These are phyloP conservation scores for Ladona fulva DNA, from an alignment of 1,140 invertebrate species.

Conservation along the genomic window DNA sequence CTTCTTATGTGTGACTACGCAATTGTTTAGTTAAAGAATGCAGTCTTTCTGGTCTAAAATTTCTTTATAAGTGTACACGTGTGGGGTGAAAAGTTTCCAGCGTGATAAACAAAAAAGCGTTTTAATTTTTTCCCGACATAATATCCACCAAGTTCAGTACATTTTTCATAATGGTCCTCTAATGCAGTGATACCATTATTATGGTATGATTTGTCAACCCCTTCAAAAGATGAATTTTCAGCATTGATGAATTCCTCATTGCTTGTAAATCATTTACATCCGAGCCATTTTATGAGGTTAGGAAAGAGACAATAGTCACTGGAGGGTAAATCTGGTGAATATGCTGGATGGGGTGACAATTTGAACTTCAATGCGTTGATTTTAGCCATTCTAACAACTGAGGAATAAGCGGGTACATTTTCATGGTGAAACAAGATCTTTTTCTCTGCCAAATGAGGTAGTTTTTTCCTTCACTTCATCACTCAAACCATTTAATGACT, in stretches of 20 bases:
- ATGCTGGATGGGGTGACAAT: slow-evolving; percentile 37
- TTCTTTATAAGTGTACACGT: too few relatives aligned
- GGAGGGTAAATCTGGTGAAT: slow-evolving; percentile 36
- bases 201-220: neutral
- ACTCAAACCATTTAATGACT: slow-evolving; percentile 23
- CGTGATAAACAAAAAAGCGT: neutral
- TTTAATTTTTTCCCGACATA: neutral
- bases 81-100: neutral
- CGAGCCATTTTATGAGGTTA: slow-evolving; percentile 12
- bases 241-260: neutral
- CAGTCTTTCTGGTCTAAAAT: too few relatives aligned
- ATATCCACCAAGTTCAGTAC: neutral
- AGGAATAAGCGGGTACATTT: slow-evolving; percentile 32
- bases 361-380: slow-evolving; percentile 32
- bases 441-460: slow-evolving; percentile 29
- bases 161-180: neutral
- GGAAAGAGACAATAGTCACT: slow-evolving; percentile 34
- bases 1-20: too few relatives aligned
- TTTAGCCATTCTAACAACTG: slow-evolving; percentile 27
- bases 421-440: slow-evolving; percentile 35
- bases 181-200: neutral
- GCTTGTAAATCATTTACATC: neutral
- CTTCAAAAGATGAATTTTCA: neutral
- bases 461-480: slow-evolving; percentile 27
- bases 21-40: too few relatives aligned